Evolutionary conservation across 2,888 invertebrate species (phyloP), one percentile per base, ranked within the genome.

Genomic region (Hesperia comma): DNA sequence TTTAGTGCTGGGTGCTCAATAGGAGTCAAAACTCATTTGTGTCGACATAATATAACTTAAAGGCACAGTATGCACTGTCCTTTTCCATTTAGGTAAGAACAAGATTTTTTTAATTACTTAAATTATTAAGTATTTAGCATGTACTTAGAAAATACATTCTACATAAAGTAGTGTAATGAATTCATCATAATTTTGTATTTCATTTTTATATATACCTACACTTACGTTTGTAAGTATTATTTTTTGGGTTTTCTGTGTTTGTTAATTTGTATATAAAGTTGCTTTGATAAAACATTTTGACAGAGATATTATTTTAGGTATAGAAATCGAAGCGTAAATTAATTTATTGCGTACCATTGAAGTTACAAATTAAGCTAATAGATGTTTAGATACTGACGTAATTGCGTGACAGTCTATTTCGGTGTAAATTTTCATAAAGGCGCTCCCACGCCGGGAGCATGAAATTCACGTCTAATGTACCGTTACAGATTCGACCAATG

Each of bases 131-230:
- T 7, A 17, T 46, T 46, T 46, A 17, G 43, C 43, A 17, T 46
- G 7, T 17, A 46, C 43, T 17, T 41, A 14, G 21, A 57, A 57
- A 57, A 41, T 40, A 41, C 56, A 41, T 40, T 40, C 17, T 56
- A 14, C 17, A 19, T 41, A 40, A 12, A 57, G 21, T 57, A 41
- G 19, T 57, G 19, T 57, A 57, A 41, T 57, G 41, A 41, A 56
- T 57, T 57, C 56, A n/a, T 41, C 21, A 37, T 55, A 37, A 41
- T 57, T 57, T 41, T 41, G 14, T 57, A 57, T 21, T 57, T 57
- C 40, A 19, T 57, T 57, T 40, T 57, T 41, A 26, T 6, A 46
- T 46, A n/a, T 46, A n/a, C n/a, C n/a, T n/a, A 46, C 15, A 46
- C 43, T 15, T 40, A 40, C 32, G 19, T 19, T 57, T 40, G 17